These are phyloP conservation scores for Chrysochloris asiatica DNA, from an alignment of 2,113 vertebrate genomes.

Conservation along the genomic window DNA sequence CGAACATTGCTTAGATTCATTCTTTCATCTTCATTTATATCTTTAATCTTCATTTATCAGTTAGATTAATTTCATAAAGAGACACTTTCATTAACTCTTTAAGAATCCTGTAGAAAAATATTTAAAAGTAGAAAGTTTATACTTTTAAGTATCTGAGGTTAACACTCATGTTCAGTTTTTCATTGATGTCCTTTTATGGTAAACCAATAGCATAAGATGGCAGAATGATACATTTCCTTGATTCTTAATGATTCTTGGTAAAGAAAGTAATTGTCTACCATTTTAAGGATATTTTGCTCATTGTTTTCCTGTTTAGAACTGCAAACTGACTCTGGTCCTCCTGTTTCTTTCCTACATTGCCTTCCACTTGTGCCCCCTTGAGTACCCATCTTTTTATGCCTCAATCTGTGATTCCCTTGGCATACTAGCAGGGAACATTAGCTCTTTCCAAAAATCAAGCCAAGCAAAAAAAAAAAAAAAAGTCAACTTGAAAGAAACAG, in stretches of 20 bases:
- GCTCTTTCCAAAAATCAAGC: background rate
- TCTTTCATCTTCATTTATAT: background rate
- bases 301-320: background rate
- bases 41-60: background rate
- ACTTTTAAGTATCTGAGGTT: background rate
- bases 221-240: background rate
- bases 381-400: background rate
- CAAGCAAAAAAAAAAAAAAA: slow-evolving; percentile 4
- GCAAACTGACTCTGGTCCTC: background rate
- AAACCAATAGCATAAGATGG: background rate
- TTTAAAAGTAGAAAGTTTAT: background rate
- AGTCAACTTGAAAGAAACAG: background rate
- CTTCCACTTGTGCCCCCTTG: background rate
- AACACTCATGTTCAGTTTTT: background rate
- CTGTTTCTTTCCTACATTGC: background rate
- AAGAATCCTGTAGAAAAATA: background rate
- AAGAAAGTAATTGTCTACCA: background rate
- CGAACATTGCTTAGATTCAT: background rate
- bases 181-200: background rate
- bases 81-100: background rate
- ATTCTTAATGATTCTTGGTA: background rate
- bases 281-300: slow-evolving; percentile 7
- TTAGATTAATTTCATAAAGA: background rate
- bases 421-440: background rate
- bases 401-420: background rate